Conservation (phyloP, 2,797 vertebrate species). For the Enteromius viviparus region DNA sequence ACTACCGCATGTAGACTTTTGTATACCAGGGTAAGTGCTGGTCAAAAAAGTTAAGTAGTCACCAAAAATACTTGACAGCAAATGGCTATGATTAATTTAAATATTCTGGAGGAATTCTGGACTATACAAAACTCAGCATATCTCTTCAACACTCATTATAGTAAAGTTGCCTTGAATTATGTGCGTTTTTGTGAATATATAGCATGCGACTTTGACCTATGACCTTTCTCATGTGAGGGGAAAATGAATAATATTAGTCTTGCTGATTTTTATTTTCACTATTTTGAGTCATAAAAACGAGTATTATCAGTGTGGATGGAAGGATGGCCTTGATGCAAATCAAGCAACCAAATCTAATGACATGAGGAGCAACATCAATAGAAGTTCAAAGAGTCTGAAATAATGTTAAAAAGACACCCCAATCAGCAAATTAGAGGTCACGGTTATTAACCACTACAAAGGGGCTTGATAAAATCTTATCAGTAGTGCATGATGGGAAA, state of each 20-base stretch:
- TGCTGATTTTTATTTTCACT: not conserved
- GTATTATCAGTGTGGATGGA: not conserved
- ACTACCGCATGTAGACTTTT: not conserved
- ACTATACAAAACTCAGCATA: not conserved
- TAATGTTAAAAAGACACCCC: not conserved
- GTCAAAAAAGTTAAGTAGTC: too few relatives aligned
- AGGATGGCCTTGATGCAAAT: not conserved
- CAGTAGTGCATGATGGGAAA: constrained; percentile 3
- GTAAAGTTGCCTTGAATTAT: not conserved
- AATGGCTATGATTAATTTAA: not conserved
- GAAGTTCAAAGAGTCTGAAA: constrained; percentile 7
- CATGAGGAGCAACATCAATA: constrained; percentile 5
- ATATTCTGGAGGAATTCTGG: not conserved
- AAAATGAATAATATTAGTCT: not conserved
- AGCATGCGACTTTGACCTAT: not conserved
- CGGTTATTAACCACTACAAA: constrained; percentile 5
- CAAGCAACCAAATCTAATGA: constrained; percentile 20
- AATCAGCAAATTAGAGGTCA: constrained; percentile 10
- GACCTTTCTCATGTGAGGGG: not conserved
- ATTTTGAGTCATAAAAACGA: not conserved
- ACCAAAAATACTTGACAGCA: not conserved
- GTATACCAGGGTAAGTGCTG: not conserved
- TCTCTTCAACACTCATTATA: not conserved
- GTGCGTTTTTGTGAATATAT: not conserved
- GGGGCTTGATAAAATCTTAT: not conserved